These are phyloP conservation scores for Dasyornis broadbenti DNA, from an alignment of 2,113 vertebrate species.

Conservation along the genomic window DNA sequence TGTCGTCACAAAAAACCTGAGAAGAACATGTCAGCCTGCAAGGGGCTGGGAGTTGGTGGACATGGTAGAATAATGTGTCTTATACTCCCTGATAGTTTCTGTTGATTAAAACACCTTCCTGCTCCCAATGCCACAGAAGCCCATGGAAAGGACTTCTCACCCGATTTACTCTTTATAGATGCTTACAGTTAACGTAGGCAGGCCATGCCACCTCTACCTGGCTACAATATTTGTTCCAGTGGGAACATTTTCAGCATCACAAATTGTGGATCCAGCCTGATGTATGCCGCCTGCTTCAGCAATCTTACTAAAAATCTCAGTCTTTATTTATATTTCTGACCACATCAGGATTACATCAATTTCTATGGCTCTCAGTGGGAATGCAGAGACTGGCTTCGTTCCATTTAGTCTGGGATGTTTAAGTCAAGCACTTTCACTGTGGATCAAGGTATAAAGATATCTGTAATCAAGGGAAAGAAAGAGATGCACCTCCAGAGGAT, in stretches of 20 bases:
- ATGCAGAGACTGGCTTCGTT: background rate
- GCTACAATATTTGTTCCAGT: background rate
- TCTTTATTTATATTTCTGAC: background rate
- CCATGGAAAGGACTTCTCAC: background rate
- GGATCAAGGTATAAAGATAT: background rate
- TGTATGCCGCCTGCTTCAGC: background rate
- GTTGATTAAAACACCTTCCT: background rate
- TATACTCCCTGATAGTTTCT: background rate
- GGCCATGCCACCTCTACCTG: background rate
- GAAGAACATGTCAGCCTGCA: background rate
- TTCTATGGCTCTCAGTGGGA: background rate
- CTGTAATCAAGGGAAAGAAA: background rate
- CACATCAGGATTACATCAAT: background rate
- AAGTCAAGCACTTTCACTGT: background rate
- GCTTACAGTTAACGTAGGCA: background rate
- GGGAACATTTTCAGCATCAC: background rate
- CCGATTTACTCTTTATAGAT: background rate
- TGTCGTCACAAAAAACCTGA: background rate
- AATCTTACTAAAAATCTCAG: background rate
- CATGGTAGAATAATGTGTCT: background rate
- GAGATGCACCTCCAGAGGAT: background rate
- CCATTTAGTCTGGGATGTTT: background rate
- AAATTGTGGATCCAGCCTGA: background rate
- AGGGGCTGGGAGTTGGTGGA: background rate
- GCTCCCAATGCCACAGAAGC: background rate